A percentile compares a stretch with the other conserved stretches of the same genome.
phyloP scores from a whole-genome alignment of 2,888 invertebrate genomes.

The Herminia tarsipennalis region DNA sequence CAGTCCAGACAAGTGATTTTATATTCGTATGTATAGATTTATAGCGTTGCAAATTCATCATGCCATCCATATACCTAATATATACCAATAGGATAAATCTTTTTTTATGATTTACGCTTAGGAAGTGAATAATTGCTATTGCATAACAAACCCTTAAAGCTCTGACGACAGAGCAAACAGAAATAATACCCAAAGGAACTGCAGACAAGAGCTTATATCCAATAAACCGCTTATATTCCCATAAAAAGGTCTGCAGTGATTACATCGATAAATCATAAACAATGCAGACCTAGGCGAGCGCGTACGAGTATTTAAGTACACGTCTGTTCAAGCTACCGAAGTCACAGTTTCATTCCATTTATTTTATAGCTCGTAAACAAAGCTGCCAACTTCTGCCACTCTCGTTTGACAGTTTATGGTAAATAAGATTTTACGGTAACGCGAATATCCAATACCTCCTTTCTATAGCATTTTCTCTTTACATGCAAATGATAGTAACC shows the following conservation, averaged over 20 bases:
- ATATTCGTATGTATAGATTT: too few species aligned
- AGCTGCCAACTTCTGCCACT: constrained; percentile 72
- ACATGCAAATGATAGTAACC: constrained; percentile 66
- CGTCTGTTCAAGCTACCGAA: constrained; percentile 42
- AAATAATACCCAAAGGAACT: too few species aligned
- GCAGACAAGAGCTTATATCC: too few species aligned
- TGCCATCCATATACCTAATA: too few species aligned
- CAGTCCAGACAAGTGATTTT: too few species aligned
- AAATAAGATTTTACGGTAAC: constrained; percentile 77
- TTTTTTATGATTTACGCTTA: too few species aligned
- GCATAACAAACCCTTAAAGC: too few species aligned
- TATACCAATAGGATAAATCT: too few species aligned
- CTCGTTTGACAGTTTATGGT: constrained; percentile 76
- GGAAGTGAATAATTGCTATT: too few species aligned
- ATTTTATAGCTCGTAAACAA: constrained; percentile 82
- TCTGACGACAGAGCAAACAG: too few species aligned
- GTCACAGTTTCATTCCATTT: constrained; percentile 75
- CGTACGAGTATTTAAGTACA: constrained; percentile 32
- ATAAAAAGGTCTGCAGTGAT: constrained; percentile 20
- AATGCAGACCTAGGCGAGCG: constrained; percentile 22
- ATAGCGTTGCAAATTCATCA: too few species aligned
- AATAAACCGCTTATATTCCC: too few species aligned
- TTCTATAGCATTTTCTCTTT: constrained; percentile 65
- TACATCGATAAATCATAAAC: constrained; percentile 28
- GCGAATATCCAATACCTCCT: constrained; percentile 63